These are phyloP conservation scores for Pitta sordida DNA, from an alignment of 2,113 vertebrate genomes.

Conservation along the genomic window DNA sequence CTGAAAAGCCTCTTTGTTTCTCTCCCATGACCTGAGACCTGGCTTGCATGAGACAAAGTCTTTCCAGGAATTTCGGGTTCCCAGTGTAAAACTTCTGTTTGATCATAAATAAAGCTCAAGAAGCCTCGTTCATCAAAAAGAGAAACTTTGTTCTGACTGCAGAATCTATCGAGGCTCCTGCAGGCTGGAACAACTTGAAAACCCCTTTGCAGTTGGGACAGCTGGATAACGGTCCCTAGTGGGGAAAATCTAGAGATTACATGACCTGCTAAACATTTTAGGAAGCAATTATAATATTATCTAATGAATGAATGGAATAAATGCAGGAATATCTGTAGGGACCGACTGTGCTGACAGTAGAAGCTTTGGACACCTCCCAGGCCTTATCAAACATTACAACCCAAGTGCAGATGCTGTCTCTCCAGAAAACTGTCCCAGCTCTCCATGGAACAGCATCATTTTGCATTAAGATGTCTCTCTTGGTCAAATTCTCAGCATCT, in stretches of 20 bases:
- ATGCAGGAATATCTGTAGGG: not conserved
- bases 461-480: not conserved
- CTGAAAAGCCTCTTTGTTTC: slow-evolving; percentile 16
- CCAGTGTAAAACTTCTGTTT: not conserved
- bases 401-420: not conserved
- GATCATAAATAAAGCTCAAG: not conserved
- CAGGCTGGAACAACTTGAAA: not conserved
- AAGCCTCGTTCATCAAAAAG: not conserved
- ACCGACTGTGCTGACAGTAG: not conserved
- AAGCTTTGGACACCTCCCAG: not conserved
- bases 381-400: accelerated
- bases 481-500: not conserved
- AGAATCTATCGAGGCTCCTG: not conserved
- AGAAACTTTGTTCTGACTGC: not conserved
- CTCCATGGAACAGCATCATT: not conserved
- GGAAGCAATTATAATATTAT: not conserved
- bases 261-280: not conserved
- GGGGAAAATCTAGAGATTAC: not conserved
- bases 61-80: not conserved
- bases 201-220: not conserved
- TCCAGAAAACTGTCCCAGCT: not conserved
- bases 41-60: not conserved
- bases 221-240: not conserved
- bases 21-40: not conserved
- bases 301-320: not conserved